Base-by-base conservation (phyloP, 2,888 invertebrate species). In the Leptopterna dolabrata region DNA sequence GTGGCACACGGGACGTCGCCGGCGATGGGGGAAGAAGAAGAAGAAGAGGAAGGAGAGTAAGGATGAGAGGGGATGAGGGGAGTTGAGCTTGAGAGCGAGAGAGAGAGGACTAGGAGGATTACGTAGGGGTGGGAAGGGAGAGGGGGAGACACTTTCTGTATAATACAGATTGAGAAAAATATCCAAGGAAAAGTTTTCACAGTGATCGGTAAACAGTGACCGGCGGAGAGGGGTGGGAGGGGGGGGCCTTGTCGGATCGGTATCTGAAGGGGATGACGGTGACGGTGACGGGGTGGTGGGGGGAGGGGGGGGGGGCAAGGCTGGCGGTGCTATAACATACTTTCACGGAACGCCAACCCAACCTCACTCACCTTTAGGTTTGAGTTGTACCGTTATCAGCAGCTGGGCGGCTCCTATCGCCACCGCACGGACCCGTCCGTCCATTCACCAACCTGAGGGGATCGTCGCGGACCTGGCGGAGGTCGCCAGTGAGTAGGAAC, bases 301-400 rank as follows among this genome's bases (percentile, higher is more conserved):
- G 16, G 85, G 73, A 29, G 47, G 47, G 36, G 45, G 85, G 9
- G 29, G 73, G 30, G 45, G 30, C 83, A 83, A 83, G 83, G 83
- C 71, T 83, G 71, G 63, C 36, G 83, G 41, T 41, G 36, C 71
- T 63, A 85, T 76, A 85, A 85, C 73, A 85, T 85, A 85, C 85
- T 85, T 85, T 85, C 85, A 85, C 85, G 76, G 30, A 70, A 41
- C 73, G 30, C 30, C 45, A 78, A 43, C 36, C 7, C 82, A 43
- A 85, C 73, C 63, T 85, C 85, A 85, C 36, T 85, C 85, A 76
- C 73, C 85, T 76, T 47, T 41, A 45, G 73, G 47, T 63, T 76
- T 47, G 41, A 29, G 43, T 29, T 85, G 24, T 85, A 43, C 85
- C 85, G 85, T 85, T 85, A 85, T 76, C 85, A 85, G 76, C 84